Evolutionary conservation across 2,797 vertebrate species (phyloP).

Genomic region (Allobates femoralis): DNA sequence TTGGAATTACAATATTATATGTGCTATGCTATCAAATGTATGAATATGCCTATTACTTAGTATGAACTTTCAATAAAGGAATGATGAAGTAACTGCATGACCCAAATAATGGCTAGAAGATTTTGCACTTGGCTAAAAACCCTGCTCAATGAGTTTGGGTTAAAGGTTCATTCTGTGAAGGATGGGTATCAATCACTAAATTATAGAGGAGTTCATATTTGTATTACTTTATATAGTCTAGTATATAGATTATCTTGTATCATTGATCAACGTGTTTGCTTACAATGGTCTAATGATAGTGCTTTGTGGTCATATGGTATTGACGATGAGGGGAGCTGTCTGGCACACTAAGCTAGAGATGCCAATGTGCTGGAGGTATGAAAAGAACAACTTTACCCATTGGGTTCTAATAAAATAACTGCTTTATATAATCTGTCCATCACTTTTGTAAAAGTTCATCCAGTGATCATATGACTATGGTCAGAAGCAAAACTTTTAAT

Average conservation of each 20-base stretch:
- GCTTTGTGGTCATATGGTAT: too few species aligned
- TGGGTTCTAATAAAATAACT: neutral
- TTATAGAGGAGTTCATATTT: too few species aligned
- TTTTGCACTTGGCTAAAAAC: neutral
- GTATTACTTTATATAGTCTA: too few species aligned
- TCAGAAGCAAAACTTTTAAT: too few species aligned
- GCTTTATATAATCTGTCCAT: neutral
- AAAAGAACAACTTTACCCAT: neutral
- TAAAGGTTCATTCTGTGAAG: neutral
- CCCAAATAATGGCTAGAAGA: neutral
- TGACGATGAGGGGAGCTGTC: neutral
- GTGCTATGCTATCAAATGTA: neutral
- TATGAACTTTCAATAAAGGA: neutral
- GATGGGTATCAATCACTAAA: neutral
- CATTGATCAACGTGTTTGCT: neutral
- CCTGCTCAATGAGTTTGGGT: neutral
- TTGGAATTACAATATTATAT: constrained; percentile 30
- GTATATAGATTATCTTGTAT: neutral
- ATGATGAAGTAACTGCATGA: neutral
- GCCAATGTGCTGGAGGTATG: neutral
- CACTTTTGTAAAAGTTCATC: neutral
- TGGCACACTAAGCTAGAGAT: neutral
- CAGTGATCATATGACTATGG: neutral
- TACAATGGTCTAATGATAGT: neutral
- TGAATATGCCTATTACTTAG: constrained; percentile 15